Evolutionary conservation across 2,888 invertebrate species (phyloP).

Genomic region (Watsonalla binaria): DNA sequence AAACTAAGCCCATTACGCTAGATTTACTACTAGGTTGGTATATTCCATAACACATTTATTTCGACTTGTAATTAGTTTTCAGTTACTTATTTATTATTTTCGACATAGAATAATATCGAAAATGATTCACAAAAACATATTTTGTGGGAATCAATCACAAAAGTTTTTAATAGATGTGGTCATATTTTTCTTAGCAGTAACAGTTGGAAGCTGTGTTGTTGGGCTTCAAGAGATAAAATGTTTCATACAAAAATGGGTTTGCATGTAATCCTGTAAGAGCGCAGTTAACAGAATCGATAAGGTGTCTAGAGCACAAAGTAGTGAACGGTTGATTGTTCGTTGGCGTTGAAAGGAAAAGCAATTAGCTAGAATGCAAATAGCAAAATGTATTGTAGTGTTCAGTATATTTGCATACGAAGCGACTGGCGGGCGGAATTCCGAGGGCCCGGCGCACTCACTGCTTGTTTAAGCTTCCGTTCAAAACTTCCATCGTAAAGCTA

Average conservation of each 20-base stretch:
- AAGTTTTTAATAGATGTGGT: too few species aligned
- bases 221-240: not conserved
- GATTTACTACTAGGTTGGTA: too few species aligned
- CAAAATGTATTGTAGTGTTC: constrained; percentile 62
- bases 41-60: too few species aligned
- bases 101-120: too few species aligned
- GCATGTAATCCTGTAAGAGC: constrained; percentile 14
- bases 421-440: constrained; percentile 44
- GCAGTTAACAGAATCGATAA: constrained; percentile 41
- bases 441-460: constrained; percentile 34
- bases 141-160: too few species aligned
- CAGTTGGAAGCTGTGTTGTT: too few species aligned
- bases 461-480: constrained; percentile 46
- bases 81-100: too few species aligned
- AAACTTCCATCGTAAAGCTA: constrained; percentile 45
- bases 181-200: too few species aligned
- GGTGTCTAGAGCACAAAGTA: constrained; percentile 47
- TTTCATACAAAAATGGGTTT: constrained; percentile 11
- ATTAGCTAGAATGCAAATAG: constrained; percentile 70
- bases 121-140: too few species aligned
- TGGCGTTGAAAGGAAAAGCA: constrained; percentile 66
- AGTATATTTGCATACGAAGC: constrained; percentile 66
- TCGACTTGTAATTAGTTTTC: too few species aligned
- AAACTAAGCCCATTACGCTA: too few species aligned
- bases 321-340: constrained; percentile 49